Evolutionary conservation across 2,113 vertebrate genomes (phyloP), one percentile per base, ranked within the genome.

Genomic region (Gallinago undulata): DNA sequence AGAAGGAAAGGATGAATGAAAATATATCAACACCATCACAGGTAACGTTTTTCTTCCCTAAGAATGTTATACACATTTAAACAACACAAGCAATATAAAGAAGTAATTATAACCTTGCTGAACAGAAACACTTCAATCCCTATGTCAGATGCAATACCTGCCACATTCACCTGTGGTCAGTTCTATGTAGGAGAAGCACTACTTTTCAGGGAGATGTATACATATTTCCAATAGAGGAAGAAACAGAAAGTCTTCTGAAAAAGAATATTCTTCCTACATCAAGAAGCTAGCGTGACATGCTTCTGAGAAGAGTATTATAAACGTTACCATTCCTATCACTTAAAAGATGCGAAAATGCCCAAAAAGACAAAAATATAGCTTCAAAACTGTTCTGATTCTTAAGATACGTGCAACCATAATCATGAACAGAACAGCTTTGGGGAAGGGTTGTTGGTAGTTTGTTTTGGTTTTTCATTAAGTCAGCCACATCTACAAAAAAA

Each of bases 151-250:
- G 17, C 22, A 48, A 25, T 16, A 73, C 22, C 47, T 33, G 57
- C 15, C 59, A 50, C 45, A 6, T 37, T 41, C 39, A 62, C 6
- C 57, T 37, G 9, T 11, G 24, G 21, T 55, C 47, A 39, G 13
- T 23, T 55, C n/a, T 43, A 27, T 17, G 17, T 0, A 72, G 33
- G 7, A 59, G 45, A 2, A 60, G n/a, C 33, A 62, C n/a, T 55
- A 15, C 51, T 37, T 51, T 45, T 43, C 1, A 3, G 24, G 6
- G n/a, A 23, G 11, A 31, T 7, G 18, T 2, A 13, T 6, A 5
- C 10, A 6, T 22, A 45, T 37, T 56, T 57, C 43, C 51, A 51
- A 25, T 7, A 67, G 19, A 84, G 50, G 27, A 56, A 80, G 41
- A 69, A 75, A 30, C 19, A 60, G 18, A 24, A 45, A 43, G n/a